Evolutionary conservation across 2,888 invertebrate genomes (phyloP), one percentile per base, ranked within the genome.

Genomic region (Zootermopsis nevadensis): DNA sequence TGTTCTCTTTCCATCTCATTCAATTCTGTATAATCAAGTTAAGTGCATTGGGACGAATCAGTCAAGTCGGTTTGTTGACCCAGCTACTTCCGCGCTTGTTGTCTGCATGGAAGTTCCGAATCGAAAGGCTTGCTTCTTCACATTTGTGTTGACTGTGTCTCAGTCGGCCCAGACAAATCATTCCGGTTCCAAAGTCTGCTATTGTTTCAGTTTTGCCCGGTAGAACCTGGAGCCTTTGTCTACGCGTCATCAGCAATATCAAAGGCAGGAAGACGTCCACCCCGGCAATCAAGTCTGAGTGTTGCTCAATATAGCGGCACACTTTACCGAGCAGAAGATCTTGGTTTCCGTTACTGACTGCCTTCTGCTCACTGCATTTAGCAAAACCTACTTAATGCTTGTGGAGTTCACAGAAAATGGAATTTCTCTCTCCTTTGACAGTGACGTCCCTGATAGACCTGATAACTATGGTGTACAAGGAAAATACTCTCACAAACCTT

Each of bases 191-290:
- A 12, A 15, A 53, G 60, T 2, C 27, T 2, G n/a, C 60, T 60
- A 60, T 60, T 60, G 60, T 27, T 60, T 60, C 27, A n/a, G 60
- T 60, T 19, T 55, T 55, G 55, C 55, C 6, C 22, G 55, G 55
- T n/a, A n/a, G 2, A 60, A 60, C 8, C 8, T 8, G 60, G n/a
- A 27, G 24, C 33, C 24, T 67, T 69, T 69, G 69, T 69, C 33
- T 69, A 4, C 33, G n/a, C n/a, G 69, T 69, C 69, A 69, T 69
- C 69, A 69, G 33, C 33, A 30, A 33, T 69, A 31, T 69, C 33
- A 69, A 69, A 60, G 60, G 60, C 60, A 60, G 60, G 60, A 60
- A 69, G 33, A 69, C 33, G 69, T 69, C 33, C 69, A 69, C 69
- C 27, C 69, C 33, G 69, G 31, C 33, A 69, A 33, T 69, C 31